phyloP scores from a whole-genome alignment of 2,113 vertebrate genomes.

The Speoplatyrhinus poulsoni region DNA sequence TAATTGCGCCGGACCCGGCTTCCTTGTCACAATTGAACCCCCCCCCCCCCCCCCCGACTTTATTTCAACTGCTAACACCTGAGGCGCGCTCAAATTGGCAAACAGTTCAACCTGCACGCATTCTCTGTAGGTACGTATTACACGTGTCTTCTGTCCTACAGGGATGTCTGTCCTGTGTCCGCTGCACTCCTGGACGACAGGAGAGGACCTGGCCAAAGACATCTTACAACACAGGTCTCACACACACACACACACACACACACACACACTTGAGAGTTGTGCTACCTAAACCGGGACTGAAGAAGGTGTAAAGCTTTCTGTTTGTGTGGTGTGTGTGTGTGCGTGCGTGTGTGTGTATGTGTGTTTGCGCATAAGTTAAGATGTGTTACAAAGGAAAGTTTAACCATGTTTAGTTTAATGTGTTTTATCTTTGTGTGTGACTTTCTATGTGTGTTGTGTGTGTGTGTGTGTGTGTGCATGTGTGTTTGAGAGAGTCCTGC shows the following conservation, averaged over 20 bases:
- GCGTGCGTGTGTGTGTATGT: not conserved
- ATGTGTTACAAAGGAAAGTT: too few relatives aligned
- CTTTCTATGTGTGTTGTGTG: not conserved
- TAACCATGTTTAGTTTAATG: not conserved
- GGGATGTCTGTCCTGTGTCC: slow-evolving; percentile 88
- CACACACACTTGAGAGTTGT: too few relatives aligned
- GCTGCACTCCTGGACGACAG: slow-evolving; percentile 90
- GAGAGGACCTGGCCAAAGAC: slow-evolving; percentile 88
- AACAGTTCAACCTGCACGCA: too few relatives aligned
- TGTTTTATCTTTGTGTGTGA: not conserved
- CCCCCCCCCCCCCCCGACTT: not conserved
- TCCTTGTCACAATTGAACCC: too few relatives aligned
- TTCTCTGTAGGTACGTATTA: not conserved
- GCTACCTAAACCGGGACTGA: too few relatives aligned
- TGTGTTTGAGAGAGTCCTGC: not conserved
- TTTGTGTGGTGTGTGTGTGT: not conserved
- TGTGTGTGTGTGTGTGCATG: slow-evolving; percentile 2
- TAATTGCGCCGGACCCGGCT: too few relatives aligned
- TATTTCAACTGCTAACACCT: not conserved
- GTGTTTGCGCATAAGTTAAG: not conserved
- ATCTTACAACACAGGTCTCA: slow-evolving; percentile 87
- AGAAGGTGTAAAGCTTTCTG: too few relatives aligned
- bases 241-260: not conserved
- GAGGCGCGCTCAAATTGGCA: not conserved
- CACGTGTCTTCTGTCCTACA: slow-evolving; percentile 46